Percentiles rank a stretch among this genome's conserved stretches.
Conservation (phyloP, 2,888 invertebrate species). For the Leptopilina drosophilae region DNA sequence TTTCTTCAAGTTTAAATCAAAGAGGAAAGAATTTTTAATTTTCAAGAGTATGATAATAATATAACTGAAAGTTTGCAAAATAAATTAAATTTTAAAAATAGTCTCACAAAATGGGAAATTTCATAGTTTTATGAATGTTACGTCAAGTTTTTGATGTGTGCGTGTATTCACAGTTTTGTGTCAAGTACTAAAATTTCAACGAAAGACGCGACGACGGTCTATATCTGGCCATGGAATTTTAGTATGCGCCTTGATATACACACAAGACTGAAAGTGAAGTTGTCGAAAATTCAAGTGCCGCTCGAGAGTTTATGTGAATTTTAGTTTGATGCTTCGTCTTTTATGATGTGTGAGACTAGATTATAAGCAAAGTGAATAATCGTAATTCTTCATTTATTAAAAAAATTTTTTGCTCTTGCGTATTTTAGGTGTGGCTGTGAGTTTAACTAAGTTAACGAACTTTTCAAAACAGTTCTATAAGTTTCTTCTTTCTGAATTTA, state of each 20-base stretch:
- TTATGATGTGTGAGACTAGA: constrained; percentile 12
- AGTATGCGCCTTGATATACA: neutral
- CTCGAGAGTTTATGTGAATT: neutral
- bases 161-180: neutral
- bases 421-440: no score
- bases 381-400: constrained; percentile 3
- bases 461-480: no score
- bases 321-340: neutral
- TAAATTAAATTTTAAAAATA: no score
- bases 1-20: no score
- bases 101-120: neutral
- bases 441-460: no score
- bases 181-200: constrained; percentile 7
- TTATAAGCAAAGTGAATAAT: neutral
- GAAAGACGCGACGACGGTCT: neutral
- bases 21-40: no score
- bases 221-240: neutral
- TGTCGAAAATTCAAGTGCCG: constrained; percentile 3
- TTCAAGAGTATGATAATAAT: no score
- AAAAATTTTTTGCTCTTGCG: neutral
- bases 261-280: neutral
- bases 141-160: neutral
- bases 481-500: no score
- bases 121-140: no score
- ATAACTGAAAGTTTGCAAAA: no score